Percentiles rank a stretch among this genome's conserved stretches.
Evolutionary conservation across 1,140 invertebrate species (phyloP).

Genomic region (Reticulitermes speratus): DNA sequence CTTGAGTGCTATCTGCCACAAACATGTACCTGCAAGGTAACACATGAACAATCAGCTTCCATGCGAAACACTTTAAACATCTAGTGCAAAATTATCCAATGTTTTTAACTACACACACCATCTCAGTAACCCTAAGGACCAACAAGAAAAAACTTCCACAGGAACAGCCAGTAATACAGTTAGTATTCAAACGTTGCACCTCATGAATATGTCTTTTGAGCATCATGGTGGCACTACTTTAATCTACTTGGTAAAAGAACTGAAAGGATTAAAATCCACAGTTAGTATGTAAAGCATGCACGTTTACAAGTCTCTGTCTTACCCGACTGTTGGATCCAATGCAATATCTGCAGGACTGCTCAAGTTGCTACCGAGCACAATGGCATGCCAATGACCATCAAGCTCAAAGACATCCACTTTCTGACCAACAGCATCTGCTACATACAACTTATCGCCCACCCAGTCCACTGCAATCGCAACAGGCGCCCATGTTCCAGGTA

Average conservation of each 20-base stretch:
- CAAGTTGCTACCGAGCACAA: constrained; percentile 88
- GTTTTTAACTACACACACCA: too few species aligned
- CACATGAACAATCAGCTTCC: not conserved
- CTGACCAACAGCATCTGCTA: constrained; percentile 88
- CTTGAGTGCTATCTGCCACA: constrained; percentile 87
- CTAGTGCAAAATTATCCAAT: too few species aligned
- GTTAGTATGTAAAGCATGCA: not conserved
- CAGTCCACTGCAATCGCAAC: constrained; percentile 93
- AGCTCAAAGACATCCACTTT: constrained; percentile 93
- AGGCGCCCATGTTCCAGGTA: constrained; percentile 83
- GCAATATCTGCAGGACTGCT: constrained; percentile 89
- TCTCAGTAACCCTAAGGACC: too few species aligned
- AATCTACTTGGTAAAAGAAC: not conserved
- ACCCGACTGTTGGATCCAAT: constrained; percentile 84
- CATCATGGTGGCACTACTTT: not conserved
- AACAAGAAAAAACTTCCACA: too few species aligned
- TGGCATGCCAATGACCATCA: constrained; percentile 77
- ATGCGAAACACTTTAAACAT: too few species aligned
- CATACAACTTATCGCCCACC: constrained; percentile 94
- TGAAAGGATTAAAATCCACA: not conserved
- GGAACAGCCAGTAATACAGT: not conserved
- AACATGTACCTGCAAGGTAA: constrained; percentile 68
- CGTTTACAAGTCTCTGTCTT: constrained; percentile 41
- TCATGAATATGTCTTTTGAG: not conserved
- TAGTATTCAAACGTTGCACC: not conserved